Base-by-base conservation (phyloP, 1,140 invertebrate genomes). In the Globodera rostochiensis region DNA sequence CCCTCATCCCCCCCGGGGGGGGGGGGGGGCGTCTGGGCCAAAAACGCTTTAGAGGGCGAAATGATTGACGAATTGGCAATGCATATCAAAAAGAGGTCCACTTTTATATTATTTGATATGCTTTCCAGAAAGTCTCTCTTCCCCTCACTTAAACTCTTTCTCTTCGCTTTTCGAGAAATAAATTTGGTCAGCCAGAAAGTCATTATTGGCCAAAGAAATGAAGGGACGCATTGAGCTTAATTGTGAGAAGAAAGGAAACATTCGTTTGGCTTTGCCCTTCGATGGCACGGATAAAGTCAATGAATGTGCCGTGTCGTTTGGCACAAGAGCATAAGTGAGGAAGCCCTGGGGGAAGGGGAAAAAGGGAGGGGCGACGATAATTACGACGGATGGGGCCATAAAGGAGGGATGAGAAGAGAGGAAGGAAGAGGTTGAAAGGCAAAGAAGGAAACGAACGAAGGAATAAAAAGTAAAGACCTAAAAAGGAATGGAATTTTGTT, bases 291-390 rank as follows among this genome's bases (percentile, higher is more conserved):
- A 64, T 64, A 64, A 64, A 64, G 15, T 11, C 57, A 64, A 64
- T 64, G 57, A 19, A 19, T 6, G 57, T 13, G 50, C 50, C 50
- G 57, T 64, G 57, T 15, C 57, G 13, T 64, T 64, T 64, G 57
- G 57, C 57, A 13, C 19, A 71, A 71, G 67, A 11, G 69, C 9
- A 47, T 11, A 71, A 15, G 36, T 71, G 25, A 45, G 36, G 69
- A 36, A 71, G 25, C 36, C 36, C 36, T 4, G 4, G 46, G 69
- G 69, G 36, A 45, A 64, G 69, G 69, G 46, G 8, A 19, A 8
- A 19, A 9, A 9, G 69, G 67, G 67, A n/a, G 19, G 67, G 67
- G 36, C 69, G 46, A 21, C 69, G 69, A 71, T 71, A 71, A 71
- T 71, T 71, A 71, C 69, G 11, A 11, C 13, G 46, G 21, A 21